A percentile compares a stretch with the other conserved stretches of the same genome.
phyloP scores from a whole-genome alignment of 2,797 vertebrate genomes.

The Natrix natrix region DNA sequence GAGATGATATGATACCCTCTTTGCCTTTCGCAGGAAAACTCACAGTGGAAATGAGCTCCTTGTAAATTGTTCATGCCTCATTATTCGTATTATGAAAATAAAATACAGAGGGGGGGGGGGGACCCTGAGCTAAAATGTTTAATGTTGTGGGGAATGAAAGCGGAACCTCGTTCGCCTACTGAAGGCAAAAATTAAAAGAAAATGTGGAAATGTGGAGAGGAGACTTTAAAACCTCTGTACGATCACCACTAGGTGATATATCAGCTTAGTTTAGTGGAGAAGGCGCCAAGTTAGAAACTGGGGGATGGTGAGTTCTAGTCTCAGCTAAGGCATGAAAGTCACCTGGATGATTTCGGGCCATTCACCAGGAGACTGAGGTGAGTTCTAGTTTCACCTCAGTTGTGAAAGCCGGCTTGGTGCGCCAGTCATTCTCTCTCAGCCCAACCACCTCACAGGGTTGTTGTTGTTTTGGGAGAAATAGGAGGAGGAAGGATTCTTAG shows the following conservation, averaged over 20 bases:
- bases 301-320: not conserved
- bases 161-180: not conserved
- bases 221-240: not conserved
- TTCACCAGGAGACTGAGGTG: not conserved
- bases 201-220: not conserved
- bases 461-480: not conserved
- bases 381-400: not conserved
- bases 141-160: not conserved
- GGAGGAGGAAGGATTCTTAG: not conserved
- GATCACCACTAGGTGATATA: rapidly evolving
- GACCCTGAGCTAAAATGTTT: not conserved
- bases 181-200: not conserved
- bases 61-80: not conserved
- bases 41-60: not conserved
- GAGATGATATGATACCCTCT: not conserved
- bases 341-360: not conserved
- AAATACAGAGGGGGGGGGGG: no score
- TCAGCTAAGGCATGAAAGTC: not conserved
- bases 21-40: not conserved
- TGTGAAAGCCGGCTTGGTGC: no score
- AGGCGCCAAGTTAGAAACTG: not conserved
- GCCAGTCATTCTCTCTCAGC: not conserved
- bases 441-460: not conserved
- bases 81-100: not conserved
- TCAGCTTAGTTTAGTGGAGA: not conserved